Percentiles rank a stretch among this genome's conserved stretches.
Evolutionary conservation across 1,140 invertebrate genomes (phyloP).

Genomic region (Musca vetustissima): DNA sequence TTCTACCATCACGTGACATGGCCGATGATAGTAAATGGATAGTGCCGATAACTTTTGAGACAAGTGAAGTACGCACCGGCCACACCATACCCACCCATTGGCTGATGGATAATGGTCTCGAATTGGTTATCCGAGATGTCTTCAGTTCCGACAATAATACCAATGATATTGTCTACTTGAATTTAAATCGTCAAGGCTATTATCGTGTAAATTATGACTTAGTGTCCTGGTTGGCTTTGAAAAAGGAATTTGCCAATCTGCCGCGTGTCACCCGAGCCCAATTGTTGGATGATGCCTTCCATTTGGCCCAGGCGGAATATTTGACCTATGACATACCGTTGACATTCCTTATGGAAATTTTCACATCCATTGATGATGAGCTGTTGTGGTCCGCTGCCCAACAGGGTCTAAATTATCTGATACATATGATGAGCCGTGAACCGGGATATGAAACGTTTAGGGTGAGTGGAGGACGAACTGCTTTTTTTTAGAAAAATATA

Average conservation of each 20-base stretch:
- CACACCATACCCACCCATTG: slow-evolving; percentile 48
- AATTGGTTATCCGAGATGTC: slow-evolving; percentile 40
- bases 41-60: slow-evolving; percentile 63
- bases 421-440: slow-evolving; percentile 47
- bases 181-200: slow-evolving; percentile 61
- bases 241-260: slow-evolving; percentile 58
- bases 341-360: slow-evolving; percentile 51
- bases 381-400: slow-evolving; percentile 47
- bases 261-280: slow-evolving; percentile 71
- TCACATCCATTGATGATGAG: slow-evolving; percentile 41
- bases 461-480: slow-evolving; percentile 30
- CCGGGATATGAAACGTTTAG: slow-evolving; percentile 53
- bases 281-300: slow-evolving; percentile 80
- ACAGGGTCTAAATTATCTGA: slow-evolving; percentile 47
- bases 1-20: slow-evolving; percentile 37
- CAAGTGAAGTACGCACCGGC: slow-evolving; percentile 41
- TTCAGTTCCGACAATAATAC: slow-evolving; percentile 33
- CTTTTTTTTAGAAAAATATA: background rate
- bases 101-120: slow-evolving; percentile 39
- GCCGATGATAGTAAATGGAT: slow-evolving; percentile 56
- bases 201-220: slow-evolving; percentile 76
- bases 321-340: slow-evolving; percentile 65
- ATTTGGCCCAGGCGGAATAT: slow-evolving; percentile 67
- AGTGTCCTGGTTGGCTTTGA: slow-evolving; percentile 66
- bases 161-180: slow-evolving; percentile 45